Evolutionary conservation across 2,888 invertebrate genomes (phyloP).

Genomic region (Ceramica pisi): DNA sequence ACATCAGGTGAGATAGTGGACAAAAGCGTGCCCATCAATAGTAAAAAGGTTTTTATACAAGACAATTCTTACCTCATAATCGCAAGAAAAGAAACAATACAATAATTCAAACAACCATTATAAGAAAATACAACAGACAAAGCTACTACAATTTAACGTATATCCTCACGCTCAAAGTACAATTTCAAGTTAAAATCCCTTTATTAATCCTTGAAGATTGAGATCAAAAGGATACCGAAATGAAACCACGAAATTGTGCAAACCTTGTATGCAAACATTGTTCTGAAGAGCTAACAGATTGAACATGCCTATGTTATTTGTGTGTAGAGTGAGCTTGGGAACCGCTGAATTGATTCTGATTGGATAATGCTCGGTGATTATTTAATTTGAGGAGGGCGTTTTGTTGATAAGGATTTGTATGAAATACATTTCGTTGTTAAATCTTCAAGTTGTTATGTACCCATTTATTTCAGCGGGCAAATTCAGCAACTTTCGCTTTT

Average conservation of each 20-base stretch:
- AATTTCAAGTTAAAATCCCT: slow-evolving; percentile 34
- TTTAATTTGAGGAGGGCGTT: not conserved
- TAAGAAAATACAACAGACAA: not conserved
- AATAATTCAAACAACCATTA: not conserved
- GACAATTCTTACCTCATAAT: too few relatives aligned
- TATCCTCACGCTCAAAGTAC: slow-evolving; percentile 21
- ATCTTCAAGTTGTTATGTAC: too few relatives aligned
- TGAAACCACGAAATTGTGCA: slow-evolving; percentile 58
- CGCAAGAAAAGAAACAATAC: not conserved
- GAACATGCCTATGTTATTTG: slow-evolving; percentile 18
- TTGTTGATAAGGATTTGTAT: not conserved
- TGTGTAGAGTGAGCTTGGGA: slow-evolving; percentile 15
- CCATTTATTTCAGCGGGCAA: too few relatives aligned
- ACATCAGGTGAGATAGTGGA: too few relatives aligned
- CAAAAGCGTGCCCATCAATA: too few relatives aligned
- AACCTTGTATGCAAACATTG: slow-evolving; percentile 49
- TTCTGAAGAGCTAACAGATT: slow-evolving; percentile 45
- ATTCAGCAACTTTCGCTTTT: too few relatives aligned
- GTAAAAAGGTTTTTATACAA: too few relatives aligned
- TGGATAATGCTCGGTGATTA: slow-evolving; percentile 22
- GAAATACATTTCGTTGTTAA: not conserved
- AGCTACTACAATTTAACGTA: not conserved
- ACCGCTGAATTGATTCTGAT: slow-evolving; percentile 23
- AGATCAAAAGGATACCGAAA: slow-evolving; percentile 56
- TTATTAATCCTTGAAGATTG: slow-evolving; percentile 46